Evolutionary conservation across 2,888 invertebrate genomes (phyloP), one percentile per base, ranked within the genome.

Genomic region (Phengaris arion): DNA sequence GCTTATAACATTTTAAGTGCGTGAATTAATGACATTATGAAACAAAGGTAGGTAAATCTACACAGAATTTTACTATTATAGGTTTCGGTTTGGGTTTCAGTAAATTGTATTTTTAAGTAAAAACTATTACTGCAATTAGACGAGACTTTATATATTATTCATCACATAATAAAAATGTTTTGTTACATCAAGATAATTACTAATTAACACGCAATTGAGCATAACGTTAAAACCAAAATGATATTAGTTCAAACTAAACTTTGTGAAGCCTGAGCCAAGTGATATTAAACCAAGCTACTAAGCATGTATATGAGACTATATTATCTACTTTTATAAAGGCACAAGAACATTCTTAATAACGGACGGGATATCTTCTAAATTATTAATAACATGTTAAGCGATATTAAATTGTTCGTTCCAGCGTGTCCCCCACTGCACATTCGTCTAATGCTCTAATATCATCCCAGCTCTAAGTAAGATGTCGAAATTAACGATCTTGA

Each of bases 401-500:
- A 51, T 74, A 57, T 74, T 73, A 64, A 74, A 73, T 73, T 54
- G 68, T 75, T 76, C 69, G 74, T 69, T 74, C 73, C 75, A 78
- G 79, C 82, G 79, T 83, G 85, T 81, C 81, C 85, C 35, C 85
- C 83, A 83, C 80, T 84, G 81, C 84, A 85, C 85, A 87, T 87
- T 85, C 84, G 81, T 85, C 81, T 78, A 83, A 82, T 82, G 83
- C 83, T 70, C 83, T 85, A 87, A 87, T 87, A 88, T 86, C 87
- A 83, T 83, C 82, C 78, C 79, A 79, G 81, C 85, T 84, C 83
- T 82, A 81, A 86, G 84, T 88, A 86, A 90, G 90, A 91, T 90
- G 89, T 90, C 86, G 88, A 89, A 91, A 92, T 90, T 91, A 92
- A 92, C 92, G 91, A 92, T 91, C 91, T 91, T 89, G 90, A 93